phyloP scores from a whole-genome alignment of 2,113 vertebrate genomes.

The Ahaetulla prasina region DNA sequence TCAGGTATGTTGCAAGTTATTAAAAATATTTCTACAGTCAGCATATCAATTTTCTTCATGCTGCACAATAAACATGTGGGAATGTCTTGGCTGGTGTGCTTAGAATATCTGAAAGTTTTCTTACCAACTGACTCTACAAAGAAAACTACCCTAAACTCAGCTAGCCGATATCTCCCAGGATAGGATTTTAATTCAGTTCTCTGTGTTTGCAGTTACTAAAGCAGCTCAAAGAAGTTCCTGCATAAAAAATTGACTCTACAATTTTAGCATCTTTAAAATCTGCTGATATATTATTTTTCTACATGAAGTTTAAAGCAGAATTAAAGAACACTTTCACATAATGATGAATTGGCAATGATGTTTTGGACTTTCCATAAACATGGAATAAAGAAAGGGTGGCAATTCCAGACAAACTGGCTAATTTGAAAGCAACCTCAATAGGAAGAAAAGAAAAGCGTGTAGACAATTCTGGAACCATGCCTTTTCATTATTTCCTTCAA shows the following conservation, averaged over 20 bases:
- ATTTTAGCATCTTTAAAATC: neutral
- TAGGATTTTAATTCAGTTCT: neutral
- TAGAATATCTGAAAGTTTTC: neutral
- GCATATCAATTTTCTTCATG: neutral
- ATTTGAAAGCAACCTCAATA: neutral
- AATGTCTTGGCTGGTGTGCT: neutral
- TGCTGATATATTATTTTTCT: neutral
- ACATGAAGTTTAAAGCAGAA: neutral
- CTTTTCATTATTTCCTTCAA: neutral
- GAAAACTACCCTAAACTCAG: neutral
- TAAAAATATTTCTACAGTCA: neutral
- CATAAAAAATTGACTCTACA: neutral
- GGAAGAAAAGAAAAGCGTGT: neutral
- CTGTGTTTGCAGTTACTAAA: neutral
- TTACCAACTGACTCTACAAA: neutral
- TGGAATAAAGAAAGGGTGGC: neutral
- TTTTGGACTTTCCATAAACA: neutral
- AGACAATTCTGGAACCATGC: neutral
- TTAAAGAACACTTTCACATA: neutral
- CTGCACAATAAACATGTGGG: neutral
- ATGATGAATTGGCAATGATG: neutral
- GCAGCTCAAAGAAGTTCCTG: neutral
- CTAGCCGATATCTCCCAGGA: neutral
- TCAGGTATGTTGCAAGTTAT: slow-evolving; percentile 4
- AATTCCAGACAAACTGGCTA: neutral